Conservation (phyloP, 2,797 vertebrate species). For the Ctenopoma multispine region DNA sequence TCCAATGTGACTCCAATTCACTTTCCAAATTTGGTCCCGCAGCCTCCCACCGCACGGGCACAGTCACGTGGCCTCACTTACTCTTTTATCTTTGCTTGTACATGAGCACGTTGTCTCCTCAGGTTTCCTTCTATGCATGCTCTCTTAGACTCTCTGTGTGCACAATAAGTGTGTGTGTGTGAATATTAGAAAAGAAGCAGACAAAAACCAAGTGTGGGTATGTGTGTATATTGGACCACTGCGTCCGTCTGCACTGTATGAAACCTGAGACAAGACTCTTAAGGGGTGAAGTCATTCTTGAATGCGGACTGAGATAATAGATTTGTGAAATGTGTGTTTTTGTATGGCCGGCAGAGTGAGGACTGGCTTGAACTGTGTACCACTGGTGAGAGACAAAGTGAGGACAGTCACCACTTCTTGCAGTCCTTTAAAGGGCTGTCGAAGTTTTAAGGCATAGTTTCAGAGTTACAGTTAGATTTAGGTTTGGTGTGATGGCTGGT, state of each 20-base stretch:
- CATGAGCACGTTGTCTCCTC: slow-evolving; percentile 14
- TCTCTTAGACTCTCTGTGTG: background rate
- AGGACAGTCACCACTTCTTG: too few relatives aligned
- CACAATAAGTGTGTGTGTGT: background rate
- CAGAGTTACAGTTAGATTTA: too few relatives aligned
- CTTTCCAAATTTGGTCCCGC: slow-evolving; percentile 62
- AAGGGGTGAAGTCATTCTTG: slow-evolving; percentile 74
- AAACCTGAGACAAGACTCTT: slow-evolving; percentile 65
- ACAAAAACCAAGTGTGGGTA: slow-evolving; percentile 4
- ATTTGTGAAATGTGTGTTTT: slow-evolving; percentile 25
- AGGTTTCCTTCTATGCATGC: background rate
- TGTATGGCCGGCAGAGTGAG: background rate
- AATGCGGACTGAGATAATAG: slow-evolving; percentile 56
- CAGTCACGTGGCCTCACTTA: slow-evolving; percentile 7
- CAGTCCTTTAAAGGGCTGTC: too few relatives aligned
- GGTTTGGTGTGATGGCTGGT: too few relatives aligned
- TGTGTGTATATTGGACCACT: slow-evolving; percentile 33
- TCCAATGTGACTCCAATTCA: slow-evolving; percentile 26
- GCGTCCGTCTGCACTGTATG: slow-evolving; percentile 42
- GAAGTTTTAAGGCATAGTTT: too few relatives aligned
- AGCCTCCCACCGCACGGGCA: background rate
- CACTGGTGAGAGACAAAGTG: too few relatives aligned
- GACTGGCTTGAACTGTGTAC: too few relatives aligned
- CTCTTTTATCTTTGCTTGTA: slow-evolving; percentile 9
- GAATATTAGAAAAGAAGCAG: slow-evolving; percentile 16